Conservation (phyloP, 2,113 vertebrate genomes). For the Gallinago jamesoni region DNA sequence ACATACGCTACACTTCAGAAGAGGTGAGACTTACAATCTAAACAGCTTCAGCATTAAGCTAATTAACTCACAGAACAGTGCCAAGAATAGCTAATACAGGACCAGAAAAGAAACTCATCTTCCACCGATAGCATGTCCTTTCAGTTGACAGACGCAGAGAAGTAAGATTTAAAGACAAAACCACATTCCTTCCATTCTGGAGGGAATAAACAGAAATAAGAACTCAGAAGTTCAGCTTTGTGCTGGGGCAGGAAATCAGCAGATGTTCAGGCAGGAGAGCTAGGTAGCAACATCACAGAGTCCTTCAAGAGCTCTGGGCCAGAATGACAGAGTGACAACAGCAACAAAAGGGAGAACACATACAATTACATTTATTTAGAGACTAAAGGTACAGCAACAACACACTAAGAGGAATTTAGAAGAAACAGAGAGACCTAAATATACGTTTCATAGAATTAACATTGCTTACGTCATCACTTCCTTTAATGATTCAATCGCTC, state of each 20-base stretch:
- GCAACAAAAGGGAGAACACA: neutral
- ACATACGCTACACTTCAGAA: neutral
- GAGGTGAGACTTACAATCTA: neutral
- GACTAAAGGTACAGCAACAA: neutral
- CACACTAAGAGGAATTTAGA: neutral
- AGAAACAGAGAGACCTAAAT: neutral
- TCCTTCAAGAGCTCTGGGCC: neutral
- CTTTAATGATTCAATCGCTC: slow-evolving; percentile 93
- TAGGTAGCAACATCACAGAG: fast-evolving
- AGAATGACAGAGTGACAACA: neutral
- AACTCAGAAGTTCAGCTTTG: neutral
- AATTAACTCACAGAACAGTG: neutral
- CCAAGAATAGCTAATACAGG: neutral
- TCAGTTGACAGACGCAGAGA: neutral
- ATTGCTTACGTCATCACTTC: slow-evolving; percentile 98
- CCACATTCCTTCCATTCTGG: neutral
- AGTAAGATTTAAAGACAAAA: neutral
- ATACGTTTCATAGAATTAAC: neutral
- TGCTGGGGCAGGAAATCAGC: neutral
- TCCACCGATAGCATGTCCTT: neutral
- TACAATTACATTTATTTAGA: neutral
- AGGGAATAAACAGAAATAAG: neutral
- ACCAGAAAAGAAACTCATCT: neutral
- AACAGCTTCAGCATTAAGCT: slow-evolving; percentile 35
- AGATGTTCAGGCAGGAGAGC: neutral